Conservation (phyloP, 2,113 vertebrate genomes). For the Tachysurus vachellii region DNA sequence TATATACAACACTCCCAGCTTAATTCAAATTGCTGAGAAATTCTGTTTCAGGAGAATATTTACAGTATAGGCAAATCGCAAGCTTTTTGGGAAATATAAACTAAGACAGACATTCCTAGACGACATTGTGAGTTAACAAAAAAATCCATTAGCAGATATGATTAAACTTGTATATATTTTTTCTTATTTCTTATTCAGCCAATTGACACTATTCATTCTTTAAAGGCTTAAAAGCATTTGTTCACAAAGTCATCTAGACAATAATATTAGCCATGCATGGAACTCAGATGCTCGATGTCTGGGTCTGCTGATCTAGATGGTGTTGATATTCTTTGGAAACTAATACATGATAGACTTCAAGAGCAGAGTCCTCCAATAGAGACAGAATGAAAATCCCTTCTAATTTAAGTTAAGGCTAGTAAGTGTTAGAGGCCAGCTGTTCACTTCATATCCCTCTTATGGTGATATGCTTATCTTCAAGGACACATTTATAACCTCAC, state of each 20-base stretch:
- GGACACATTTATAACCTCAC: slow-evolving; percentile 46
- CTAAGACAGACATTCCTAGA: neutral
- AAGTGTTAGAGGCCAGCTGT: slow-evolving; percentile 32
- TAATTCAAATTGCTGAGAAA: neutral
- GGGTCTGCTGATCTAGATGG: neutral
- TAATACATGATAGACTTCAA: slow-evolving; percentile 9
- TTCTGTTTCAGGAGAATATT: neutral
- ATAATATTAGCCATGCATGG: neutral
- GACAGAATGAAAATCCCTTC: slow-evolving; percentile 36
- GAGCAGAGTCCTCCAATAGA: neutral
- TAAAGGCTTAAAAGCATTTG: neutral
- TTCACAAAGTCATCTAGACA: neutral
- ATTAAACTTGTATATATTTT: neutral
- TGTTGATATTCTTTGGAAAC: slow-evolving; percentile 12
- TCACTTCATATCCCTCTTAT: slow-evolving; percentile 29
- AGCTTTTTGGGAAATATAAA: neutral
- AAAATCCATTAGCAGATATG: neutral
- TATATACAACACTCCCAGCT: too few relatives aligned
- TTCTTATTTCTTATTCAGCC: neutral
- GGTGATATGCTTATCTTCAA: slow-evolving; percentile 41
- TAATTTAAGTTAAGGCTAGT: slow-evolving; percentile 40
- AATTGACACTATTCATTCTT: neutral
- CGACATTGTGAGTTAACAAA: neutral
- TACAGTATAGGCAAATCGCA: neutral
- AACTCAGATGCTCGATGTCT: neutral